These are phyloP conservation scores for Ceyx cyanopectus DNA, from an alignment of 2,113 vertebrate genomes.

Conservation along the genomic window DNA sequence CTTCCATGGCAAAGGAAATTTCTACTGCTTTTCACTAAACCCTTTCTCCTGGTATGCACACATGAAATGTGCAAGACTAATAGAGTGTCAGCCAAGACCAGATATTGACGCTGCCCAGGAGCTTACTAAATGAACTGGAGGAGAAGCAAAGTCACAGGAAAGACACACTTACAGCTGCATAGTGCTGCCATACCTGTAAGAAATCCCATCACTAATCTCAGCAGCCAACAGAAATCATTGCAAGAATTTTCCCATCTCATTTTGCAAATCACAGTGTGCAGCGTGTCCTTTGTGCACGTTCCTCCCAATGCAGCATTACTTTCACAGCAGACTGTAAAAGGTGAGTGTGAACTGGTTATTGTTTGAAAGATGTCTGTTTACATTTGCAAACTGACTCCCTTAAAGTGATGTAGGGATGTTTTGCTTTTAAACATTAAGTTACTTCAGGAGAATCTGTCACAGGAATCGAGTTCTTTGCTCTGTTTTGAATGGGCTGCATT, in stretches of 20 bases:
- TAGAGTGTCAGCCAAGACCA: neutral
- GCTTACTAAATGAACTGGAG: neutral
- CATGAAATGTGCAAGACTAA: neutral
- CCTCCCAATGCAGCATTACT: neutral
- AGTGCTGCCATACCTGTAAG: neutral
- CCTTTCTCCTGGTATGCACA: neutral
- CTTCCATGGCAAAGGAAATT: neutral
- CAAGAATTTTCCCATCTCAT: neutral
- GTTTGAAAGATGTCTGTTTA: neutral
- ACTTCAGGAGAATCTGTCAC: neutral
- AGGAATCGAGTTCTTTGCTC: neutral
- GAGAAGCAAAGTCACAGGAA: neutral
- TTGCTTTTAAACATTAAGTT: neutral
- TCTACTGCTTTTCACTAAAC: neutral
- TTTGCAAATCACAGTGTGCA: neutral
- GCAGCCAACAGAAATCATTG: neutral
- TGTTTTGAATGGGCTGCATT: neutral
- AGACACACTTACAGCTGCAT: neutral
- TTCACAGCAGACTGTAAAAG: neutral
- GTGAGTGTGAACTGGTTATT: neutral
- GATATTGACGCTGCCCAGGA: neutral
- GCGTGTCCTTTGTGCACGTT: neutral
- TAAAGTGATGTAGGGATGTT: neutral
- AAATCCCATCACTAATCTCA: neutral
- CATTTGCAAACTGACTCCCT: neutral